phyloP scores from a whole-genome alignment of 2,113 vertebrate genomes.

The Probosciger aterrimus region DNA sequence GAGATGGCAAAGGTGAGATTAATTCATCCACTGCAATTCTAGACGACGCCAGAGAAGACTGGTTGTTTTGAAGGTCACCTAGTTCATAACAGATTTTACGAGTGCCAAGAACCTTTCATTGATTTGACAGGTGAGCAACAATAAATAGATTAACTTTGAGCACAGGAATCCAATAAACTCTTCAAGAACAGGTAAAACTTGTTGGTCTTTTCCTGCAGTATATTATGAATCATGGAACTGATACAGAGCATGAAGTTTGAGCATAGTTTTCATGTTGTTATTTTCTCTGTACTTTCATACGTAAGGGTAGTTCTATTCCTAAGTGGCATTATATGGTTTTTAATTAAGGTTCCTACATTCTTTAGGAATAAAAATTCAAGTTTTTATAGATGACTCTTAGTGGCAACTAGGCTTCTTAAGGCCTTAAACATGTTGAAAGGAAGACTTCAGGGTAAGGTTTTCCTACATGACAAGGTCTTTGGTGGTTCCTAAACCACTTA shows the following conservation, averaged over 20 bases:
- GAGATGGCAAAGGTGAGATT: not conserved
- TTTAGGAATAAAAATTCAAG: not conserved
- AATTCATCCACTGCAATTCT: not conserved
- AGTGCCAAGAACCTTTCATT: not conserved
- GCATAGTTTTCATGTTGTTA: not conserved
- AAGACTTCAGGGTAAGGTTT: not conserved
- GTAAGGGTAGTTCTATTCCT: not conserved
- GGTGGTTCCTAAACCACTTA: not conserved
- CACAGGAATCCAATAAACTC: not conserved
- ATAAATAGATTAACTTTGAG: not conserved
- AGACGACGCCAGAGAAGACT: not conserved
- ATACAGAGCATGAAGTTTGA: not conserved
- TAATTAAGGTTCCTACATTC: not conserved
- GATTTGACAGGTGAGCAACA: not conserved
- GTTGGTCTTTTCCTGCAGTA: not conserved
- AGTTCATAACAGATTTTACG: not conserved
- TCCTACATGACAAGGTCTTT: not conserved
- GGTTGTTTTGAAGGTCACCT: not conserved
- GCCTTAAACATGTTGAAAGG: not conserved
- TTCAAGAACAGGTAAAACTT: slow-evolving; percentile 34
- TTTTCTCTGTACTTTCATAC: not conserved
- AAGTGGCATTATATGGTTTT: not conserved
- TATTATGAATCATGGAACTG: not conserved
- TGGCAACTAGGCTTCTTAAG: not conserved
- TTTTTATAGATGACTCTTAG: accelerated